Percentiles rank a stretch among this genome's conserved stretches.
Evolutionary conservation across 2,888 invertebrate genomes (phyloP).

Genomic region (Incurvaria masculella): DNA sequence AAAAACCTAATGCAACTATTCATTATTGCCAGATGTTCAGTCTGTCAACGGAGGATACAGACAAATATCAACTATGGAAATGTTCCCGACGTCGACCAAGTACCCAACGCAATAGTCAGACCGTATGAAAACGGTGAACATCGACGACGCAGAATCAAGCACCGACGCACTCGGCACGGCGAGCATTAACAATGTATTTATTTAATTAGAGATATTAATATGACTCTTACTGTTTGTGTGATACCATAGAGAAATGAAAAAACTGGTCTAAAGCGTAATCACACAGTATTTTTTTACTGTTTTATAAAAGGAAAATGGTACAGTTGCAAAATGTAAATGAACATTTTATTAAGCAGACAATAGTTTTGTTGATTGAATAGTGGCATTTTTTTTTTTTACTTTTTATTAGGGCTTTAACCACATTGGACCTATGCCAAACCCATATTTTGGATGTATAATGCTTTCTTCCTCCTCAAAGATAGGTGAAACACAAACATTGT

Average conservation of each 20-base stretch:
- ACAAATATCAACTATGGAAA: neutral
- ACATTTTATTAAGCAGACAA: no score
- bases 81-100: neutral
- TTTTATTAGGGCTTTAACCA: no score
- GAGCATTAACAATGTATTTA: neutral
- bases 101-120: neutral
- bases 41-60: constrained; percentile 22
- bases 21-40: constrained; percentile 31
- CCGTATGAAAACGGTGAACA: neutral
- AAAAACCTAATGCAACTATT: neutral
- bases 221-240: neutral
- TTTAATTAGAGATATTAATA: neutral
- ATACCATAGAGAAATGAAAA: neutral
- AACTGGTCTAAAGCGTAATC: neutral
- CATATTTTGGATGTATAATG: no score
- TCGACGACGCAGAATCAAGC: neutral
- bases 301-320: no score
- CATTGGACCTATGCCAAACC: no score
- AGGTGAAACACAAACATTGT: no score
- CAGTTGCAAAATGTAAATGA: no score
- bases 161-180: neutral
- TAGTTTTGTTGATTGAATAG: no score
- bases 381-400: no score
- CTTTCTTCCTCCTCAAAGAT: no score
- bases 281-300: neutral